Evolutionary conservation across 2,113 vertebrate species (phyloP).

Genomic region (Machaerirhynchus nigripectus): DNA sequence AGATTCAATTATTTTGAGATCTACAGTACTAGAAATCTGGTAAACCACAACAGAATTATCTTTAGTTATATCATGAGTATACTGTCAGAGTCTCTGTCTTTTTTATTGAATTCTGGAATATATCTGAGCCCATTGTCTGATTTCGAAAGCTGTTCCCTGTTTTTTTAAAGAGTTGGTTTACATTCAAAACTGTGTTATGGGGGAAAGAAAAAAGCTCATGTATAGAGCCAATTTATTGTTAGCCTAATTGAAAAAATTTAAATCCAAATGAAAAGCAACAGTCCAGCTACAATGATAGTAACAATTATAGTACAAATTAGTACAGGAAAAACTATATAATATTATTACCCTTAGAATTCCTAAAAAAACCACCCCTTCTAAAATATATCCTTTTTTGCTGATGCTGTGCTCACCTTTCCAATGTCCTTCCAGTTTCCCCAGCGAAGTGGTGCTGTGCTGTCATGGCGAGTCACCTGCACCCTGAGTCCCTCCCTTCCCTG

Average conservation of each 20-base stretch:
- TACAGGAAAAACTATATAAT: background rate
- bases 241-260: background rate
- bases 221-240: background rate
- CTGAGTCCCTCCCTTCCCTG: background rate
- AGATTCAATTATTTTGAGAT: background rate
- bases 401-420: background rate
- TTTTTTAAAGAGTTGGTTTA: background rate
- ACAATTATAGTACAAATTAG: background rate
- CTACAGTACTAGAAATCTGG: background rate
- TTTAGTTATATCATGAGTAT: background rate
- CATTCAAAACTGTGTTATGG: background rate
- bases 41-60: background rate
- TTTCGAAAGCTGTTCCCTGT: background rate
- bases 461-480: rapidly evolving
- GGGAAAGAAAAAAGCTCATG: background rate
- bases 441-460: background rate
- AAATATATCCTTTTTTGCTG: background rate
- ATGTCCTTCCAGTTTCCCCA: background rate
- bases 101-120: background rate
- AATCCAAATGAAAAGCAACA: background rate
- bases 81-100: background rate
- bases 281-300: background rate
- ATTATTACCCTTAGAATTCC: background rate
- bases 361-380: rapidly evolving
- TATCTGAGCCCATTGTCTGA: background rate